A percentile compares a stretch with the other conserved stretches of the same genome.
phyloP scores from a whole-genome alignment of 2,113 vertebrate species.

The Catharus bicknelli region DNA sequence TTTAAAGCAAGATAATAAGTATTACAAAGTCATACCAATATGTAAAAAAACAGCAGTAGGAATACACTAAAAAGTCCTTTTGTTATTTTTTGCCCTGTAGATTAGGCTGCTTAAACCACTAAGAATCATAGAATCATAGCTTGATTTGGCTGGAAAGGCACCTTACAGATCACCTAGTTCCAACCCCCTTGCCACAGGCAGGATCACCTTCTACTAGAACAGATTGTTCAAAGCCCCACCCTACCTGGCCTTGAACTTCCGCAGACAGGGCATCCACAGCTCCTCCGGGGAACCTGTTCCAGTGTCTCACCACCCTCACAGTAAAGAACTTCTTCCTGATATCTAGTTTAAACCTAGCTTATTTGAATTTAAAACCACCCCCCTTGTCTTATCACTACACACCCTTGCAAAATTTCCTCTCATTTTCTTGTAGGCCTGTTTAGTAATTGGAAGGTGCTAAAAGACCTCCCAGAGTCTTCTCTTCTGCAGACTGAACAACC shows the following conservation, averaged over 20 bases:
- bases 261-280: background rate
- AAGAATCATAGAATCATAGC: background rate
- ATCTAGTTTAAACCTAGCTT: background rate
- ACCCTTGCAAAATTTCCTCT: background rate
- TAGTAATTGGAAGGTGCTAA: background rate
- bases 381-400: background rate
- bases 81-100: background rate
- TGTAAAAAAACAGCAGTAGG: background rate
- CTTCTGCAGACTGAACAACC: background rate
- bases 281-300: background rate
- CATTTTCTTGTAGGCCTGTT: background rate
- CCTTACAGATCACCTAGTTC: background rate
- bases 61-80: background rate
- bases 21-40: background rate
- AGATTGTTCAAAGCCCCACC: background rate
- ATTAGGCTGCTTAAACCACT: background rate
- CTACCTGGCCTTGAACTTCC: background rate
- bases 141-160: background rate
- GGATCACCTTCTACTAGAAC: background rate
- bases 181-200: background rate
- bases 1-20: background rate
- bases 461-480: background rate
- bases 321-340: background rate
- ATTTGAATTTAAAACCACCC: background rate
- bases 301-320: background rate